Evolutionary conservation across 2,113 vertebrate species (phyloP).

Genomic region (Nettapus auritus): DNA sequence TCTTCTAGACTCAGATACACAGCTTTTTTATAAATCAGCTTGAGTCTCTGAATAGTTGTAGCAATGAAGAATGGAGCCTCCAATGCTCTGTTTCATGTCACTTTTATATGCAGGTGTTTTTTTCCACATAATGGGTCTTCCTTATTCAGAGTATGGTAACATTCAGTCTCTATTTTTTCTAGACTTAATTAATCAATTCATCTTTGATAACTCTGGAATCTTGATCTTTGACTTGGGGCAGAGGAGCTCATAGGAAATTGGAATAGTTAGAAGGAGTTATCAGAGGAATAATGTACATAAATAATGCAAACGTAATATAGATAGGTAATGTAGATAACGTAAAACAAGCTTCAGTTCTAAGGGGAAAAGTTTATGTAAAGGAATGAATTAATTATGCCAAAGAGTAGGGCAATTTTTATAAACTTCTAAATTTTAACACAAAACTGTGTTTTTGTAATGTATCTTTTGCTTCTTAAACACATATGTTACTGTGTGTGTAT

Average conservation of each 20-base stretch:
- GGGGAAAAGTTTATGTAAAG: background rate
- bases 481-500: background rate
- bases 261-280: background rate
- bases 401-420: background rate
- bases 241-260: background rate
- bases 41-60: background rate
- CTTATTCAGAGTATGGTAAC: background rate
- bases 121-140: background rate
- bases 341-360: background rate
- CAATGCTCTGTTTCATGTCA: background rate
- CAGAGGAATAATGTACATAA: background rate
- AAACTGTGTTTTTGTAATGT: background rate
- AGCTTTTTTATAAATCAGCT: background rate
- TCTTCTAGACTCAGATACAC: background rate
- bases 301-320: background rate
- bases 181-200: background rate
- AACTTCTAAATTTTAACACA: background rate
- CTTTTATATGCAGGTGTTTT: background rate
- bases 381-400: background rate
- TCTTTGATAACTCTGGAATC: background rate
- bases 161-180: background rate
- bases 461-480: background rate
- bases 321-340: background rate
- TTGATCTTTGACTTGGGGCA: background rate
- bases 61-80: background rate